These are phyloP conservation scores for Elgaria multicarinata DNA, from an alignment of 2,113 vertebrate genomes.

Conservation along the genomic window DNA sequence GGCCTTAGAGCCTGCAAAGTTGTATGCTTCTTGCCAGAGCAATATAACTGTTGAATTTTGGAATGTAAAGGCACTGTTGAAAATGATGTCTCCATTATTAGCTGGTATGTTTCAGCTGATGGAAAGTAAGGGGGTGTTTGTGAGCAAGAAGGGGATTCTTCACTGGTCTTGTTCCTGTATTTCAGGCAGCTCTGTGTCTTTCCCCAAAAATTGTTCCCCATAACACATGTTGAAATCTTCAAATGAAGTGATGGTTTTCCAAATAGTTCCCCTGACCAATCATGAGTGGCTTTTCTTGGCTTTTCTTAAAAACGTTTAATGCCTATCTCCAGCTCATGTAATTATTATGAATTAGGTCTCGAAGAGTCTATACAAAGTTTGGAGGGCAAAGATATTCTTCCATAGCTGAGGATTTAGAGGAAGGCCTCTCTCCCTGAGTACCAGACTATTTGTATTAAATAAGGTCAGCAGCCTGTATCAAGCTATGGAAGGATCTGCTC, in stretches of 20 bases:
- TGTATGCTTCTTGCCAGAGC: constrained; percentile 38
- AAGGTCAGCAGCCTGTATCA: neutral
- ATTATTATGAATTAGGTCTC: neutral
- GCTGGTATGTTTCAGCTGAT: constrained; percentile 31
- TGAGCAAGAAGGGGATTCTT: neutral
- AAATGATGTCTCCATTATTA: neutral
- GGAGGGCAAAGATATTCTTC: neutral
- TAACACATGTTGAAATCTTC: constrained; percentile 23
- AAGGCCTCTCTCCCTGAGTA: neutral
- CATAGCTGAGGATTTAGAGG: neutral
- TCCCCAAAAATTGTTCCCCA: constrained; percentile 31
- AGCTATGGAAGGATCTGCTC: neutral
- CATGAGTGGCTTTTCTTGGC: neutral
- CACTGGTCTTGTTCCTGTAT: constrained; percentile 42
- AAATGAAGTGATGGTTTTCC: constrained; percentile 65
- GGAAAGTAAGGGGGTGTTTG: constrained; percentile 45
- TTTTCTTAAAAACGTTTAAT: neutral
- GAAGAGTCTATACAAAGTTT: neutral
- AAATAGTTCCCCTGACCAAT: constrained; percentile 27
- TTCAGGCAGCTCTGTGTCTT: constrained; percentile 33
- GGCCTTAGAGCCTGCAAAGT: constrained; percentile 23
- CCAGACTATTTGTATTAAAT: neutral
- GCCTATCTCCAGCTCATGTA: constrained; percentile 4
- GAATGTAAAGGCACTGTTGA: constrained; percentile 42
- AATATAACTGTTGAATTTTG: neutral